These are phyloP conservation scores for Dissostichus mawsoni DNA, from an alignment of 2,113 vertebrate genomes.

Conservation along the genomic window DNA sequence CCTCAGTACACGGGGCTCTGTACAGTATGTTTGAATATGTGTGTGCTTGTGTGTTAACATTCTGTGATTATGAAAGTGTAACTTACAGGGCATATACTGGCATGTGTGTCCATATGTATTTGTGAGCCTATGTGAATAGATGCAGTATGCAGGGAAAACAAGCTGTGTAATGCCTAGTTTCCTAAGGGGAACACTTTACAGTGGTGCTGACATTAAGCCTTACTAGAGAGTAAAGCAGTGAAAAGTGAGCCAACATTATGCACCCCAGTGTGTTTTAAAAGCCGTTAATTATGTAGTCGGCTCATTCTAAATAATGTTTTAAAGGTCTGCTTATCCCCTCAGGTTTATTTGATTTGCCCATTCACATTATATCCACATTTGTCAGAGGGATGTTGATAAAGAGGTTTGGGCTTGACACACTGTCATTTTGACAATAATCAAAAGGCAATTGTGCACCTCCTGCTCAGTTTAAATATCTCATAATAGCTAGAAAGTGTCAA, in stretches of 20 bases:
- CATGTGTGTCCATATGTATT: neutral
- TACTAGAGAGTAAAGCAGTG: constrained; percentile 11
- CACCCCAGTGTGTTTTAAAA: constrained; percentile 35
- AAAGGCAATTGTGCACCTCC: neutral
- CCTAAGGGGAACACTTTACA: constrained; percentile 23
- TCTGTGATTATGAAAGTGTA: too few relatives aligned
- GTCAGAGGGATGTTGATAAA: constrained; percentile 13
- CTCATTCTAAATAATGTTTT: constrained; percentile 40
- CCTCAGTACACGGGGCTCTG: neutral
- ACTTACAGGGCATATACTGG: neutral
- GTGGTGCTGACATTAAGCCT: constrained; percentile 21
- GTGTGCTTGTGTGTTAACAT: neutral
- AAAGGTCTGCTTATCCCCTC: constrained; percentile 23
- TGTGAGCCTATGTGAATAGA: neutral
- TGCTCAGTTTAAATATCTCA: neutral
- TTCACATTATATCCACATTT: constrained; percentile 14
- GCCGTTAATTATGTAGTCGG: constrained; percentile 46
- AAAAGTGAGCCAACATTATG: constrained; percentile 33
- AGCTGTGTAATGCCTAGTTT: constrained; percentile 26
- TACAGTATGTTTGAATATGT: constrained; percentile 19
- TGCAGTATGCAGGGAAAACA: neutral
- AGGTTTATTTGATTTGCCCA: constrained; percentile 31
- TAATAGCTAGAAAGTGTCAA: neutral
- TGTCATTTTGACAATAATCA: neutral
- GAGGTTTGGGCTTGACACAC: constrained; percentile 14